Base-by-base conservation (phyloP, 1,140 invertebrate species). In the Maniola jurtina region DNA sequence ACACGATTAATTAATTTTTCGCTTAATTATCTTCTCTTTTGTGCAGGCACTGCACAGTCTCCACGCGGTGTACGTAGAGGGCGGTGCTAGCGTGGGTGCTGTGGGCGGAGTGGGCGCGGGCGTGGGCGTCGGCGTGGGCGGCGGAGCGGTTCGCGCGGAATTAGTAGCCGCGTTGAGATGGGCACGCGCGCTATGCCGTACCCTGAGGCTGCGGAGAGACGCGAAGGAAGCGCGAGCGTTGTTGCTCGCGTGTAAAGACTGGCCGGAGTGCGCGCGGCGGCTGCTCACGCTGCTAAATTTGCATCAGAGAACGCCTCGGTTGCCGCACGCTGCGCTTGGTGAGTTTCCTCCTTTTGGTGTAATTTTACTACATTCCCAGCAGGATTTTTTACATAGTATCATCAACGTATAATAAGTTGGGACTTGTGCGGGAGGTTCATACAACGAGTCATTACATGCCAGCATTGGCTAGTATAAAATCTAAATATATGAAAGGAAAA, bases 41-140 rank as follows among this genome's bases (percentile, higher is more conserved):
- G n/a, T n/a, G n/a, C n/a, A 96, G 93, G 96, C 97, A 14, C 94
- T 98, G 77, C 95, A 96, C 86, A 97, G 96, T 69, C 89, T 98
- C 62, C 97, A 98, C 91, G 95, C 96, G 72, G 98, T 98, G 95
- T 96, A 98, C 81, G 97, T 98, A 77, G 97, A 98, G 87, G 97
- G 97, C 13, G 97, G 96, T 8, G 97, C 65, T n/a, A 65, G 72
- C 25, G 61, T 60, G 36, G 70, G 96, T 5, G 96, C 96, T 7
- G 97, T 94, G 4, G 94, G 97, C 13, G 95, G 95, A 1, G 94
- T 94, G 0, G 94, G 95, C 6, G 94, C 75, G 6, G 94, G 94
- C 0, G 77, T 47, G 60, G 79, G 83, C 33, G 78, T 69, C 8
- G 81, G 91, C 98, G 48, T 93, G 96, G 11, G 96, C 98, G 66